Conservation (phyloP, 2,888 invertebrate species). For the Drosophila quasianomalipes region DNA sequence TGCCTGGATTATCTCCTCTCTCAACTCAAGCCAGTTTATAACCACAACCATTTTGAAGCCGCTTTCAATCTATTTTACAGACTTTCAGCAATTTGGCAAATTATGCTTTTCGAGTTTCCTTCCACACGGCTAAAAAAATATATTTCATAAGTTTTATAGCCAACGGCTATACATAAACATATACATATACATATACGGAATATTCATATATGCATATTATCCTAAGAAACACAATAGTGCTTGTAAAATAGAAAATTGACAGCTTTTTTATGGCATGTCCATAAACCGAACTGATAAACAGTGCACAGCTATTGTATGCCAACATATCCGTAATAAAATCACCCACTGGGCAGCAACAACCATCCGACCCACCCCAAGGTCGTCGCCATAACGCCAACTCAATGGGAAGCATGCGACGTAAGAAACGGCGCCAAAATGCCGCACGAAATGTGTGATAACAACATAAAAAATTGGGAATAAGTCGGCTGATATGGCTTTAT, state of each 20-base stretch:
- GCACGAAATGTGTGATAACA: conserved; percentile 48
- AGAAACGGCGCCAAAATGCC: conserved; percentile 66
- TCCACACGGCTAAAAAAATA: neutral
- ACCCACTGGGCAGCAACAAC: conserved; percentile 42
- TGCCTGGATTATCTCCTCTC: neutral
- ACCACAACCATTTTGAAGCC: neutral
- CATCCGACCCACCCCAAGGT: conserved; percentile 21
- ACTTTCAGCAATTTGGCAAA: conserved; percentile 30
- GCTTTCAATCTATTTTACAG: conserved; percentile 11
- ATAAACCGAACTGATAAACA: conserved; percentile 19
- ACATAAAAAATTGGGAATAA: conserved; percentile 45
- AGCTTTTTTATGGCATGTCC: conserved; percentile 23
- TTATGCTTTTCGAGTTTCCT: conserved; percentile 11
- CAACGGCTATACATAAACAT: neutral
- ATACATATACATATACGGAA: conserved; percentile 7
- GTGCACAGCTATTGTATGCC: conserved; percentile 22
- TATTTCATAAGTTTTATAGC: conserved; percentile 19
- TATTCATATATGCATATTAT: neutral
- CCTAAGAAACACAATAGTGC: neutral
- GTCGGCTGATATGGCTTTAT: conserved; percentile 31
- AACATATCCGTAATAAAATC: conserved; percentile 32
- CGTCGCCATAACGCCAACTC: conserved; percentile 31
- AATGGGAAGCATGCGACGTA: conserved; percentile 61
- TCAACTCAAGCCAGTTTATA: neutral
- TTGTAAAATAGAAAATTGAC: conserved; percentile 7